Evolutionary conservation across 2,888 invertebrate genomes (phyloP).

Genomic region (Corbicula japonica): DNA sequence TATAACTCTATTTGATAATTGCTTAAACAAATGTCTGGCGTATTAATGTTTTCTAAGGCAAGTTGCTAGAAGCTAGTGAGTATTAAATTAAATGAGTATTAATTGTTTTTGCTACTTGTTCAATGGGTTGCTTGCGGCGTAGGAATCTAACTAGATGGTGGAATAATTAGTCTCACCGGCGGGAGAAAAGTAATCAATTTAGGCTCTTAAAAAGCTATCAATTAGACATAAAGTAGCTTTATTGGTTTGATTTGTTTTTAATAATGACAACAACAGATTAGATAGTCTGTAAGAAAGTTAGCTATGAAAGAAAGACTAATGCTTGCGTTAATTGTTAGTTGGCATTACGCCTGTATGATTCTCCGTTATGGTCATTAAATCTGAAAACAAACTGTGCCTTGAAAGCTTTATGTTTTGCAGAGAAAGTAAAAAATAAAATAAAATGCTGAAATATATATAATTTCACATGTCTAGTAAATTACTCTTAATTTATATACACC

Average conservation of each 20-base stretch:
- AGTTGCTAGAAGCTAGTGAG: constrained; percentile 17
- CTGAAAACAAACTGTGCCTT: too few species aligned
- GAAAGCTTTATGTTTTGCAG: too few species aligned
- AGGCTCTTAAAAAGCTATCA: constrained; percentile 14
- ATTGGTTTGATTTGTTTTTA: constrained; percentile 11
- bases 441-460: constrained; percentile 4
- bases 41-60: constrained; percentile 41
- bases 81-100: constrained; percentile 60
- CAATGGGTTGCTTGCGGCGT: constrained; percentile 29
- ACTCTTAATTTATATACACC: constrained; percentile 15
- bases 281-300: too few species aligned
- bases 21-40: constrained; percentile 59
- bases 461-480: constrained; percentile 6
- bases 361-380: too few species aligned
- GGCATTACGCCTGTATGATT: too few species aligned
- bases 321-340: too few species aligned
- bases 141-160: constrained; percentile 18
- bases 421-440: too few species aligned
- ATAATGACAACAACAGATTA: too few species aligned
- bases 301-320: too few species aligned
- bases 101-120: constrained; percentile 50
- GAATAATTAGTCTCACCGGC: constrained; percentile 36
- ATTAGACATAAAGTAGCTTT: constrained; percentile 5
- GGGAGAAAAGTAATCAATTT: constrained; percentile 40
- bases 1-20: constrained; percentile 47